Base-by-base conservation (phyloP, 1,140 invertebrate genomes). In the Drosophila tristis region DNA sequence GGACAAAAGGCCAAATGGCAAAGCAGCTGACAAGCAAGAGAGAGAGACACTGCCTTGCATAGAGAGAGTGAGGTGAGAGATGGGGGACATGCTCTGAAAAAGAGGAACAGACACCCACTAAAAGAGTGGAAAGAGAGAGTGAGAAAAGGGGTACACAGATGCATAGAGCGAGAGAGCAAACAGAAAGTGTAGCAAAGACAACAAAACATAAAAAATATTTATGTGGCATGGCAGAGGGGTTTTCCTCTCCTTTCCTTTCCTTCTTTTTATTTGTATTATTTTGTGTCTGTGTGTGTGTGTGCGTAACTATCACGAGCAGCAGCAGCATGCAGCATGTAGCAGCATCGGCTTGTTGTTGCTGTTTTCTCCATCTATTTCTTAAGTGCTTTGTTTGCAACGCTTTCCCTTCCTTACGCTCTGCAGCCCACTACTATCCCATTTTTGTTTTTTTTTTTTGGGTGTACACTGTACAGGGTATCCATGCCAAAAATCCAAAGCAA, bases 141-240 rank as follows among this genome's bases (percentile, higher is more conserved):
- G 20, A 20, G 20, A 20, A 20, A 20, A 20, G 20, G 20, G 20
- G 20, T 20, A 20, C 53, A 58, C 4, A 65, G 13, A 62, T 43
- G 47, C n/a, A 55, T 9, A 13, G 5, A 8, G 8, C 3, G 6
- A 42, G 31, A 29, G 6, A 42, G 57, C 58, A 71, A 76, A 57
- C 70, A 59, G 62, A 74, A 81, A 75, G 78, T 68, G 78, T 71
- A 62, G 74, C 68, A 86, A 87, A 71, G 78, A 78, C 62, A 81
- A 72, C 70, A 82, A 39, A 39, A 63, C 70, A 86, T 86, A 87
- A 82, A 86, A 87, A 75, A 82, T 86, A 86, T 86, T 82, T 86
- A 82, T 86, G 84, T 86, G 71, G 58, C 74, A 74, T 77, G 65
- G 82, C 78, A 89, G 71, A 70, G 67, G 25, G 57, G 35, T 53